A percentile compares a stretch with the other conserved stretches of the same genome.
phyloP scores from a whole-genome alignment of 1,140 invertebrate genomes.

The Andricus grossulariae region DNA sequence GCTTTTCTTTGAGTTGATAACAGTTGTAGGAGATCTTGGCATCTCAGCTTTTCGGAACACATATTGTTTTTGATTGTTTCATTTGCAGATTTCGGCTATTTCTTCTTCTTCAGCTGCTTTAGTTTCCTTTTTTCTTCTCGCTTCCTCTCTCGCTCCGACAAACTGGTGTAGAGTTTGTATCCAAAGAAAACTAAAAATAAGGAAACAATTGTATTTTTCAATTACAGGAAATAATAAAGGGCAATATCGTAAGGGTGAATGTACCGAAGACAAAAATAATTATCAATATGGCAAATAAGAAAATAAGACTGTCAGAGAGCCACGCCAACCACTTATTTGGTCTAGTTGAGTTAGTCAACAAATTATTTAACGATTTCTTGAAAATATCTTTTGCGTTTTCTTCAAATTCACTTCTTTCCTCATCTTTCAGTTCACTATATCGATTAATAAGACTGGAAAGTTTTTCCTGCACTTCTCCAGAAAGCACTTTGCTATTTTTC shows the following conservation, averaged over 20 bases:
- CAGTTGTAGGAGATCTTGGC: neutral
- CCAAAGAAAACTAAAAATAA: constrained; percentile 87
- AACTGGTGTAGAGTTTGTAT: constrained; percentile 87
- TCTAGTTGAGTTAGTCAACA: neutral
- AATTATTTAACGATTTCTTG: constrained; percentile 29
- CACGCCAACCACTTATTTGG: neutral
- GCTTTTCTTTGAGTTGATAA: neutral
- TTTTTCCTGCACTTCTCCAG: constrained; percentile 60
- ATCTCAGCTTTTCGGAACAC: neutral
- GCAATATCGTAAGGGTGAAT: constrained; percentile 4
- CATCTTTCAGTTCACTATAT: constrained; percentile 65
- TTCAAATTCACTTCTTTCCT: constrained; percentile 67
- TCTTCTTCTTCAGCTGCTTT: constrained; percentile 77
- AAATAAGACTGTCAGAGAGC: neutral
- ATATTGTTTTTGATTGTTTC: neutral
- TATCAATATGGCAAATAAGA: constrained; percentile 33
- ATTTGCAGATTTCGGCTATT: constrained; percentile 56
- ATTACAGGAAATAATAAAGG: neutral
- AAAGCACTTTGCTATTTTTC: constrained; percentile 6
- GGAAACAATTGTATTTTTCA: constrained; percentile 49
- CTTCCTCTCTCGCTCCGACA: constrained; percentile 75
- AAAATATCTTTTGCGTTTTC: constrained; percentile 59
- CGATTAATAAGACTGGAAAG: constrained; percentile 63
- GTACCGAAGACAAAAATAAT: constrained; percentile 44
- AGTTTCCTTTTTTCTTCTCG: constrained; percentile 80